phyloP scores from a whole-genome alignment of 2,113 vertebrate species.

The Scytalopus superciliaris region DNA sequence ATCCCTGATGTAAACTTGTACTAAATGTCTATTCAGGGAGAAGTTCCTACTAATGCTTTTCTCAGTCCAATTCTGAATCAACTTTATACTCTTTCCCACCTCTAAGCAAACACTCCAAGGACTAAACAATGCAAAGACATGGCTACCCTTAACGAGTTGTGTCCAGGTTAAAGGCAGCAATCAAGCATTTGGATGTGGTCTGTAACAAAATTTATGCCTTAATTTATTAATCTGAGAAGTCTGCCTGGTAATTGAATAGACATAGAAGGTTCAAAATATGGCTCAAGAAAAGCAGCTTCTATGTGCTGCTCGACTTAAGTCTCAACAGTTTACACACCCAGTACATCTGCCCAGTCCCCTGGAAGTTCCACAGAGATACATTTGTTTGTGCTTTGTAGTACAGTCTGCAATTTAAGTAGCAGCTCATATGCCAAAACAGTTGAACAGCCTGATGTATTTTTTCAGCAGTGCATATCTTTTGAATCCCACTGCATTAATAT shows the following conservation, averaged over 20 bases:
- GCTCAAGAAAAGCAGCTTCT: background rate
- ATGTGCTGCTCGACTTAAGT: background rate
- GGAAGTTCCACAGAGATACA: background rate
- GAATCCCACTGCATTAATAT: background rate
- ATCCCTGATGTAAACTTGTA: background rate
- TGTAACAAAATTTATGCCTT: background rate
- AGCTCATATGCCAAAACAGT: conserved; percentile 11
- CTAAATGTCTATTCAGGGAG: background rate
- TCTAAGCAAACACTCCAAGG: background rate
- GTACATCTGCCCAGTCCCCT: background rate
- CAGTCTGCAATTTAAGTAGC: conserved; percentile 25
- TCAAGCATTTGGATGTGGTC: background rate
- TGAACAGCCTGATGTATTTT: background rate
- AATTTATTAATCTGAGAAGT: background rate
- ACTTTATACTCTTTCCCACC: background rate
- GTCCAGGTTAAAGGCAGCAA: background rate
- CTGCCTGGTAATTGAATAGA: background rate
- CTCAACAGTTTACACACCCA: background rate
- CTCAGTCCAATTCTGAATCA: background rate
- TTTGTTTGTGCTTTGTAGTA: background rate
- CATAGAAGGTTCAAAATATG: background rate
- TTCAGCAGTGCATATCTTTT: background rate
- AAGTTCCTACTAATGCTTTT: background rate
- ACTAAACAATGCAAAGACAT: background rate
- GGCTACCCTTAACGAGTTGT: background rate